Conservation (phyloP, 1,140 invertebrate genomes). For the Drosophila serrata region DNA sequence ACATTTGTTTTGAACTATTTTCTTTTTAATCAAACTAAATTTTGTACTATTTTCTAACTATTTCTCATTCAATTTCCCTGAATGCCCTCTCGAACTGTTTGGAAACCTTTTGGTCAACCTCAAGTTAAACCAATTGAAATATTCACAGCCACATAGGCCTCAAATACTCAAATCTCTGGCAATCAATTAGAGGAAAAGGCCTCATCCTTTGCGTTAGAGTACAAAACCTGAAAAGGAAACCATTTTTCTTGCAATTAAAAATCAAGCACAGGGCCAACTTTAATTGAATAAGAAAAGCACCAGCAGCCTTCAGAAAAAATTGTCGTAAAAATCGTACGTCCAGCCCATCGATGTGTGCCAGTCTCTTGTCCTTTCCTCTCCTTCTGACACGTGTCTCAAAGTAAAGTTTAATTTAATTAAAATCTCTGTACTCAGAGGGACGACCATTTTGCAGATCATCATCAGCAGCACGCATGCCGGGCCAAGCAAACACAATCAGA, state of each 20-base stretch:
- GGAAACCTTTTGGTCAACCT: neutral
- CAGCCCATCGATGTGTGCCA: conserved; percentile 16
- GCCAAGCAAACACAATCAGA: conserved; percentile 72
- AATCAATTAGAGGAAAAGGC: conserved; percentile 33
- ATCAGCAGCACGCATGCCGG: conserved; percentile 72
- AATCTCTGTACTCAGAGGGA: conserved; percentile 65
- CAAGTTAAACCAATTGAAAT: conserved; percentile 31
- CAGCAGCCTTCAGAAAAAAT: conserved; percentile 19
- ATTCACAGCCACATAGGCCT: conserved; percentile 13
- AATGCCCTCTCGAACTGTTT: neutral
- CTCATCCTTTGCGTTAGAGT: conserved; percentile 15
- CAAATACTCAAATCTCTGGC: conserved; percentile 24
- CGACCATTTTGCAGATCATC: conserved; percentile 62
- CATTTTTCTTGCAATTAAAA: conserved; percentile 77
- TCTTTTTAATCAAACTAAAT: too few relatives aligned
- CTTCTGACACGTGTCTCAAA: conserved; percentile 75
- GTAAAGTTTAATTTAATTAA: conserved; percentile 84
- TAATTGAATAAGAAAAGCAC: conserved; percentile 65
- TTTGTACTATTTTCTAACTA: neutral
- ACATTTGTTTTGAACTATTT: too few relatives aligned
- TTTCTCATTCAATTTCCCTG: neutral
- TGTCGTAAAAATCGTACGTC: conserved; percentile 64
- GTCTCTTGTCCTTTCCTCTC: conserved; percentile 14
- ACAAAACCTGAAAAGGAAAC: conserved; percentile 41
- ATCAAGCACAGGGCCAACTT: conserved; percentile 45